Conservation (phyloP, 2,888 invertebrate species). For the Eupithecia subfuscata region DNA sequence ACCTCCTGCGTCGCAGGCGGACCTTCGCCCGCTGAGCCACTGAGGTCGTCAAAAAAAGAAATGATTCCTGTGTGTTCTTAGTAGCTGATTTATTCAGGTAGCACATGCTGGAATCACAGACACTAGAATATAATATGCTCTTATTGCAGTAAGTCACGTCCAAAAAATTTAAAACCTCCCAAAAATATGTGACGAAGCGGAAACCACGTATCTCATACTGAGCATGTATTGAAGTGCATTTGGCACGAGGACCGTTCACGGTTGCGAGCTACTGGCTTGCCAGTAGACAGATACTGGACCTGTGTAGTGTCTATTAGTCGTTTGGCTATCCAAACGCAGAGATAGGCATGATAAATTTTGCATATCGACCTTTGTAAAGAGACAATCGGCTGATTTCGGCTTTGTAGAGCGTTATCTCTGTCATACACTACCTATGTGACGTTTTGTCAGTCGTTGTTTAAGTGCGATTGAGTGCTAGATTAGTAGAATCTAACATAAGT, state of each 20-base stretch:
- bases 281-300: background rate
- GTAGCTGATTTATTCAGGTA: background rate
- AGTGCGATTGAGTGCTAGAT: no score
- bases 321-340: no score
- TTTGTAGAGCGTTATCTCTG: no score
- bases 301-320: background rate
- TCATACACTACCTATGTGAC: no score
- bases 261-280: background rate
- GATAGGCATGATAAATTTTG: no score
- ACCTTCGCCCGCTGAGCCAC: no score
- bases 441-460: no score
- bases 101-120: background rate
- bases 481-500: no score
- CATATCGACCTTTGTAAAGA: no score
- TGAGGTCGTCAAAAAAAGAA: no score
- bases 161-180: background rate
- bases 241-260: slow-evolving; percentile 33
- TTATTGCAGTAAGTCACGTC: background rate
- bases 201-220: slow-evolving; percentile 30
- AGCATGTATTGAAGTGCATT: slow-evolving; percentile 43
- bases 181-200: slow-evolving; percentile 5
- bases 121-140: slow-evolving; percentile 1
- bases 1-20: no score
- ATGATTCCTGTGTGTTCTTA: background rate
- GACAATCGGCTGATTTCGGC: no score